phyloP scores from a whole-genome alignment of 2,797 vertebrate genomes.

The Poeciliopsis turneri region DNA sequence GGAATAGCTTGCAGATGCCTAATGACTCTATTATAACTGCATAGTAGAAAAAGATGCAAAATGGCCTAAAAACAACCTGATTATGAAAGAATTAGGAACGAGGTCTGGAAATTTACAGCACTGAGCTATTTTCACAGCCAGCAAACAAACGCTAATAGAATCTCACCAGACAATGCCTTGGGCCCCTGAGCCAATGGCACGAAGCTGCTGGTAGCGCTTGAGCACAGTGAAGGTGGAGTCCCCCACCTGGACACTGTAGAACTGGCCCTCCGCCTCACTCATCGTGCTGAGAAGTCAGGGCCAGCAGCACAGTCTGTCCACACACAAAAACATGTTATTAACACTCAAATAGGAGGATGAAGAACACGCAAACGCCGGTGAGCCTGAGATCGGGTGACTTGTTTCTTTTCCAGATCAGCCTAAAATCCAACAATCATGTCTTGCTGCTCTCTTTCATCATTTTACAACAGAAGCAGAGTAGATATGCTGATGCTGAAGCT shows the following conservation, averaged over 20 bases:
- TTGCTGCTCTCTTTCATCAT: slow-evolving; percentile 33
- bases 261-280: slow-evolving; percentile 92
- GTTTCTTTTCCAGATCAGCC: slow-evolving; percentile 34
- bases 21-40: neutral
- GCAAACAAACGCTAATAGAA: slow-evolving; percentile 17
- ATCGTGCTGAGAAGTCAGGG: slow-evolving; percentile 82
- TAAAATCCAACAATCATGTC: slow-evolving; percentile 24
- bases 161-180: slow-evolving; percentile 98
- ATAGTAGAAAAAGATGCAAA: neutral
- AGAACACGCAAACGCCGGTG: neutral
- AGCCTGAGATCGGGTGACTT: neutral
- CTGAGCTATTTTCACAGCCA: neutral
- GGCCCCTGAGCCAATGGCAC: slow-evolving; percentile 94
- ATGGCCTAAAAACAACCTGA: neutral
- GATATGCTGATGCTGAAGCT: slow-evolving; percentile 26
- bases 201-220: slow-evolving; percentile 92
- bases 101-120: neutral
- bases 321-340: slow-evolving; percentile 14
- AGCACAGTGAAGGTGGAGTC: slow-evolving; percentile 97
- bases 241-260: slow-evolving; percentile 97
- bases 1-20: neutral
- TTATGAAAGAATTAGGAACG: neutral
- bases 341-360: slow-evolving; percentile 9
- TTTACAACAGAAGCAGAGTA: slow-evolving; percentile 26
- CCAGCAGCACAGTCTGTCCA: slow-evolving; percentile 73